Conservation (phyloP, 2,113 vertebrate species). For the Suricata suricatta region DNA sequence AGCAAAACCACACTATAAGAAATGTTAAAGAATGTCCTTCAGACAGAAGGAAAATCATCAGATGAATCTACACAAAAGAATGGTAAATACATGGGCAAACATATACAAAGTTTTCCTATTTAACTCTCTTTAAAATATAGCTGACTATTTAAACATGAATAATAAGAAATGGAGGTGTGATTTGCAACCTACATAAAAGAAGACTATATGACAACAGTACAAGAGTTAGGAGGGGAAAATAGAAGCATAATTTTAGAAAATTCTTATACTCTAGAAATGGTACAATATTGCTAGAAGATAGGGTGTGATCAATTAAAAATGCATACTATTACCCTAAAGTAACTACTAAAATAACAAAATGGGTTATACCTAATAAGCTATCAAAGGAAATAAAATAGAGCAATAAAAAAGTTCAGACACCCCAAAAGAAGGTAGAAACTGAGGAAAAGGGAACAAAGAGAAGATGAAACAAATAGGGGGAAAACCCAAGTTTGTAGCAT, state of each 20-base stretch:
- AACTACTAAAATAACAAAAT: neutral
- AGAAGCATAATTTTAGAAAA: neutral
- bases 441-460: neutral
- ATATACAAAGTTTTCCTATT: neutral
- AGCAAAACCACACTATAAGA: neutral
- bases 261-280: neutral
- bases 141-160: neutral
- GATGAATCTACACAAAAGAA: neutral
- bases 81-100: neutral
- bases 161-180: neutral
- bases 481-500: neutral
- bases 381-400: neutral
- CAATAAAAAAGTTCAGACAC: neutral
- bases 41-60: neutral
- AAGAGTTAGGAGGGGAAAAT: neutral
- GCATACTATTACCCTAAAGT: neutral
- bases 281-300: neutral
- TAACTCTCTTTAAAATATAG: neutral
- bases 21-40: neutral
- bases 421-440: neutral
- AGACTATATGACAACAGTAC: neutral
- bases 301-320: neutral
- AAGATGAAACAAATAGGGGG: neutral
- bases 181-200: neutral
- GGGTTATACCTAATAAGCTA: neutral